These are phyloP conservation scores for Sandelia bainsii DNA, from an alignment of 2,797 vertebrate genomes.

Conservation along the genomic window DNA sequence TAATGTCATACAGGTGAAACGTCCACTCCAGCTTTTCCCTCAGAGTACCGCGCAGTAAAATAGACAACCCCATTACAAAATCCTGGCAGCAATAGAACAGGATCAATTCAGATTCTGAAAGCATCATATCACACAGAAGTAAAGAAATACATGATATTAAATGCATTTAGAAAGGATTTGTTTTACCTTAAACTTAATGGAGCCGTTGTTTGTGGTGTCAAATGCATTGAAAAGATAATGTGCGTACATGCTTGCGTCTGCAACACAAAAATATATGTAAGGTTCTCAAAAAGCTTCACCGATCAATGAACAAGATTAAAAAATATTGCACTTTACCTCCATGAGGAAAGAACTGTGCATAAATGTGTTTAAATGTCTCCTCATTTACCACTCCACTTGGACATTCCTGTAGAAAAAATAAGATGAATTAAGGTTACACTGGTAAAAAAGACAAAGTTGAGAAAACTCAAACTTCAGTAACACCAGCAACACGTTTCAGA, in stretches of 20 bases:
- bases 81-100: constrained; percentile 82
- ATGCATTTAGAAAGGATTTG: neutral
- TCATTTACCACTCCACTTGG: constrained; percentile 97
- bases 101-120: neutral
- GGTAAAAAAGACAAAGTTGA: no score
- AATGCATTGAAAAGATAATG: constrained; percentile 98
- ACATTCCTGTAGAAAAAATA: constrained; percentile 89
- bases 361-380: constrained; percentile 98
- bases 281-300: neutral
- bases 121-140: neutral
- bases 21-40: constrained; percentile 98
- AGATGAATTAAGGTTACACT: neutral
- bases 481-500: no score
- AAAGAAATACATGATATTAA: neutral
- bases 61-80: constrained; percentile 95
- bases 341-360: constrained; percentile 98
- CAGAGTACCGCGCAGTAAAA: constrained; percentile 92
- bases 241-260: constrained; percentile 97
- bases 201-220: constrained; percentile 94
- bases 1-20: constrained; percentile 98
- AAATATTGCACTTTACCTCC: constrained; percentile 85
- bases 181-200: constrained; percentile 97
- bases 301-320: neutral
- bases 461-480: no score
- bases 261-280: constrained; percentile 64